Conservation (phyloP, 2,113 vertebrate species). For the Felis chaus region DNA sequence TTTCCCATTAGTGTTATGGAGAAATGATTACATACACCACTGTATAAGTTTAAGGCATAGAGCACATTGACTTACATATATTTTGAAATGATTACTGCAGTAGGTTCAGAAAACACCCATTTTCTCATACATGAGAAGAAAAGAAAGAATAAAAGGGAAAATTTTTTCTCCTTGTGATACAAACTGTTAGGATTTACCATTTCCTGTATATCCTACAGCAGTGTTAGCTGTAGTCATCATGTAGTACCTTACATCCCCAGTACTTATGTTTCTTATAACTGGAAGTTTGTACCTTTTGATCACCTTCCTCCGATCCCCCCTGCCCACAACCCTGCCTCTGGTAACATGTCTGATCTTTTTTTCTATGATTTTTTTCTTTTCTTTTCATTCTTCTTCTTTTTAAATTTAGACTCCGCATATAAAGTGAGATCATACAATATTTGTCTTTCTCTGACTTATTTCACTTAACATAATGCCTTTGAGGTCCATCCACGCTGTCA, state of each 20-base stretch:
- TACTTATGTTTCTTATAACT: background rate
- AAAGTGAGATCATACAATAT: background rate
- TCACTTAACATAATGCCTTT: background rate
- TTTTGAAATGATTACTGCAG: background rate
- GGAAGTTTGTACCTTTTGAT: background rate
- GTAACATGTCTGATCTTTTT: background rate
- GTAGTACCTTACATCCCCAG: background rate
- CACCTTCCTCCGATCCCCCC: background rate
- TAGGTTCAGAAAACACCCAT: background rate
- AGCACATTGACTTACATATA: background rate
- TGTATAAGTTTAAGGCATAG: background rate
- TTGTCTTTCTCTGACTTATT: background rate
- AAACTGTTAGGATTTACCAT: background rate
- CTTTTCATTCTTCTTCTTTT: background rate
- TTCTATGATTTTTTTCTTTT: background rate
- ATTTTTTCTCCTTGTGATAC: background rate
- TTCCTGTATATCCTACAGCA: background rate
- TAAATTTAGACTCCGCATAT: background rate
- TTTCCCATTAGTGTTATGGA: background rate
- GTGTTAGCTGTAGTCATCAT: background rate
- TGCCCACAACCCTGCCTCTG: background rate
- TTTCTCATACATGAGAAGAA: background rate
- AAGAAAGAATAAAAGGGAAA: background rate
- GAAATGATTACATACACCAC: background rate
- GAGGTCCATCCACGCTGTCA: background rate